Base-by-base conservation (phyloP, 1,140 invertebrate genomes). In the Philopotamus ludificatus region DNA sequence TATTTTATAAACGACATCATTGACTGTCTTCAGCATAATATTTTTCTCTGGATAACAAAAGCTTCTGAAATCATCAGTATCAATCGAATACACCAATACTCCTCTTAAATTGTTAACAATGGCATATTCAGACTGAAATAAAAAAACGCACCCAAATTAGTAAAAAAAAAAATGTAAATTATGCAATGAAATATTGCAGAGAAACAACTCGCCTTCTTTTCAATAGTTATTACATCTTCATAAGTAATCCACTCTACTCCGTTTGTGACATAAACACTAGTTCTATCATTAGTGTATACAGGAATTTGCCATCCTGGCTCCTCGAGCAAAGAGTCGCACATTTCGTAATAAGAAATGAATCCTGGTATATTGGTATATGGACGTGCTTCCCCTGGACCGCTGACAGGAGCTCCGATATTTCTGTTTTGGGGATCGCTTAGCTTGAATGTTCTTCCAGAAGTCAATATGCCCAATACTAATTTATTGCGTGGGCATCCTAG, bases 201-300 rank as follows among this genome's bases (percentile, higher is more conserved):
- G n/a, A n/a, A n/a, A 70, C 4, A 34, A 34, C 28, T 4, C 4
- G 12, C 65, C 65, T 70, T 70, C 9, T 23, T 21, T 23, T 44
- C 10, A 16, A 70, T 51, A 7, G 69, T 70, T 0, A 2, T 44
- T 8, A 12, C 10, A 41, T 92, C 89, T 71, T 92, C 90, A 71
- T 86, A 92, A 0, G 86, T 85, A 1, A 91, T 86, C 90, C 90
- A 92, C 75, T 91, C 88, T 71, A 86, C 85, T 1, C 83, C 87
- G 63, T 77, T 82, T 50, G 81, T 84, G 0, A 87, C 86, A 72
- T 87, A 89, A 16, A 59, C 63, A 26, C 50, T 64, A 25, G 62
- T 61, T 2, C 42, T 49, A 25, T 60, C 15, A 0, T 2, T 26
- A 1, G 42, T 4, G 9, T 21, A 10, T 9, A 1, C 79, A 12